These are phyloP conservation scores for Crocidura indochinensis DNA, from an alignment of 2,797 vertebrate genomes.

Conservation along the genomic window DNA sequence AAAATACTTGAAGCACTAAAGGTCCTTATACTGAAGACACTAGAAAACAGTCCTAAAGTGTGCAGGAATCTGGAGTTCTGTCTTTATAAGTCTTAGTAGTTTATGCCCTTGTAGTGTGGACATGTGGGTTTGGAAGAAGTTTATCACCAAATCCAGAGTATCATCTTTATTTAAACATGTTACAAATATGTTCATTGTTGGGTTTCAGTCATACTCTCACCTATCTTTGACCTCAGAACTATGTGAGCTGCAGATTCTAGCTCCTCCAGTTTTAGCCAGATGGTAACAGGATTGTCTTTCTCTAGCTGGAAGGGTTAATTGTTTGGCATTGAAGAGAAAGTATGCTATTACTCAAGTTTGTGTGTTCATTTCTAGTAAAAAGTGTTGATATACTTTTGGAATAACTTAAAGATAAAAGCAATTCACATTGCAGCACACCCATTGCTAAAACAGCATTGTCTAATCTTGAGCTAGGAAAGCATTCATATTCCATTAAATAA, in stretches of 20 bases:
- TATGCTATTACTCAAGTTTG: background rate
- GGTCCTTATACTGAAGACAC: slow-evolving; percentile 1
- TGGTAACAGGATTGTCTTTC: background rate
- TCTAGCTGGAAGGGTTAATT: background rate
- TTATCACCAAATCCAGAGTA: background rate
- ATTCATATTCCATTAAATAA: background rate
- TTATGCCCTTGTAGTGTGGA: background rate
- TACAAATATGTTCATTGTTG: too few relatives aligned
- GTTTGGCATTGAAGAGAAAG: background rate
- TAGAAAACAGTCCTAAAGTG: background rate
- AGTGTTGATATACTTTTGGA: background rate
- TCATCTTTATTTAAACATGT: too few relatives aligned
- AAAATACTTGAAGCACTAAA: background rate
- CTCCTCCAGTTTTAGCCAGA: background rate
- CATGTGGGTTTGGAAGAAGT: background rate
- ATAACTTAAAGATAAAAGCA: slow-evolving; percentile 32
- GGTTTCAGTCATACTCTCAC: background rate
- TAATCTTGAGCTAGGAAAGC: slow-evolving; percentile 14
- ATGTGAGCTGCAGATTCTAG: background rate
- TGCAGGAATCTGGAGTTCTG: background rate
- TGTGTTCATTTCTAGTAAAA: background rate
- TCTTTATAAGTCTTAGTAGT: background rate
- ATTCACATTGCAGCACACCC: background rate
- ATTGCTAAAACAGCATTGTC: background rate
- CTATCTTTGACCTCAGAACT: background rate